Evolutionary conservation across 2,797 vertebrate genomes (phyloP), one percentile per base, ranked within the genome.

Genomic region (Pangasius macronema): DNA sequence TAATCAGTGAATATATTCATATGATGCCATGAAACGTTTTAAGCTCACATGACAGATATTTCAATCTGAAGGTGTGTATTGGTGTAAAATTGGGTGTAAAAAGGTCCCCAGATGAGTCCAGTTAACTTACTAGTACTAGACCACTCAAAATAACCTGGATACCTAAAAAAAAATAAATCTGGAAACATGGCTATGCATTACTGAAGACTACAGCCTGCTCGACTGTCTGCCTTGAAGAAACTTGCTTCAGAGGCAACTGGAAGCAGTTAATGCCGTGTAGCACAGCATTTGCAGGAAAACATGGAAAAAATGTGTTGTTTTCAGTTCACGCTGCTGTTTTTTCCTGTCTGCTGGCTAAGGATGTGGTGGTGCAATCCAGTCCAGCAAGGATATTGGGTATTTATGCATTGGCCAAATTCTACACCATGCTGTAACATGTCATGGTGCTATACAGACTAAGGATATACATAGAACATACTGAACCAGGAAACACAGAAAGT

Each of bases 401-500:
- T 89, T 70, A 90, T 61, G 14, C 22, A 67, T 88, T 87, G 90
- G 90, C 86, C 80, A 86, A 93, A 94, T 94, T 94, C 94, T 92
- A 89, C 82, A 90, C 91, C 90, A 77, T 20, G 65, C 42, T 85
- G 93, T 94, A 93, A 94, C 94, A 91, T 94, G 86, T 92, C 42
- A 89, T 11, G 33, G 36, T 76, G 46, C 13, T 42, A 6, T 42
- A 42, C 42, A 6, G 42, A 6, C 42, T 42, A 42, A 42, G 42
- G 5, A 42, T 42, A 42, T 42, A 42, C 39, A 42, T 42, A 75
- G 11, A 14, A 49, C 11, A 75, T 3, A 22, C 20, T 77, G 49
- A 77, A 53, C 16, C 49, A 55, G n/a, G 14, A 77, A 77, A 30
- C 14, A 49, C 39, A 73, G 39, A 73, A 46, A n/a, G 7, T 36